Base-by-base conservation (phyloP, 2,797 vertebrate genomes). In the Selene dorsalis region DNA sequence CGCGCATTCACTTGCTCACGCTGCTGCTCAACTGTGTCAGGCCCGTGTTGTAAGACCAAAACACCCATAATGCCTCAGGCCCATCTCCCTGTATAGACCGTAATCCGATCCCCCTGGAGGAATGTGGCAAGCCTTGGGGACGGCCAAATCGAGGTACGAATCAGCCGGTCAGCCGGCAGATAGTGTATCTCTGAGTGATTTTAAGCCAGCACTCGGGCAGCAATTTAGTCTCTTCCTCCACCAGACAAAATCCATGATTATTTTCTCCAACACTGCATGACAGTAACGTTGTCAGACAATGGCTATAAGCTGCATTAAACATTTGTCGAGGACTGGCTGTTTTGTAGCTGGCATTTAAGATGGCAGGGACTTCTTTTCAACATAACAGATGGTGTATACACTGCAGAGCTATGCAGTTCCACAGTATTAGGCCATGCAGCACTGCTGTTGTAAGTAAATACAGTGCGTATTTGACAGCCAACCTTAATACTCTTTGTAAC, bases 131-230 rank as follows among this genome's bases (percentile, higher is more conserved):
- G 88, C 91, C 84, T 87, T 28, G 72, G 79, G 89, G 89, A 88
- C 60, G 59, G 88, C 89, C 92, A 93, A 94, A 94, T 92, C 58
- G 82, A 94, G 92, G 89, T 90, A 82, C 88, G 82, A 88, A 90
- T 91, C 93, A 88, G 89, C 87, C 76, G 69, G 79, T 83, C 74
- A 72, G 84, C 80, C 62, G n/a, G 66, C 80, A 84, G 89, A 93
- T 90, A 89, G 79, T 73, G 84, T 92, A 79, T 91, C 93, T 89
- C 77, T 62, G 16, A 89, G 85, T 87, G 87, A 87, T 87, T 88
- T 86, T 69, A 45, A 86, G 87, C 77, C 79, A 70, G 73, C 64
- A 8, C 69, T 79, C 80, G 14, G 59, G 80, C 65, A 75, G 84
- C 74, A 69, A 82, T 82, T 87, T 64, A 50, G 26, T 45, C 55